Evolutionary conservation across 2,888 invertebrate genomes (phyloP).

Genomic region (Campoletis raptor): DNA sequence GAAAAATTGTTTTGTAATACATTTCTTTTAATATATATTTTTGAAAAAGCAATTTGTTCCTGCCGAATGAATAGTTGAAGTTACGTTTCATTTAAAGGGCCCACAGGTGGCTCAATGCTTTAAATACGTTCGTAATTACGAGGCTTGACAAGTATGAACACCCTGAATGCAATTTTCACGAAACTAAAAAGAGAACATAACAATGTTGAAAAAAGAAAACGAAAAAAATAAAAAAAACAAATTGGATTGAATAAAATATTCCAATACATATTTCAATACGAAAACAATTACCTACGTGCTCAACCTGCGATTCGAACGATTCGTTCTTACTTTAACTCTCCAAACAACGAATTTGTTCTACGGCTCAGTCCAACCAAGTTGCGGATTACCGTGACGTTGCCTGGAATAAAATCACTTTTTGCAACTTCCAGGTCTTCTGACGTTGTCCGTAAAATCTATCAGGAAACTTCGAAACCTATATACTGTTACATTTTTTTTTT

Average conservation of each 20-base stretch:
- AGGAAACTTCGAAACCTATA: not conserved
- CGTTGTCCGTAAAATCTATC: not conserved
- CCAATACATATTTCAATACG: not conserved
- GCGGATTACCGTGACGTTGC: not conserved
- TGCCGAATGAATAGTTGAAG: too few species aligned
- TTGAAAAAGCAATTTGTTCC: too few species aligned
- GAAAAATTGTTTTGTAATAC: too few species aligned
- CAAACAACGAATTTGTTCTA: conserved; percentile 14
- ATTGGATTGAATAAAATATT: not conserved
- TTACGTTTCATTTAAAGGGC: too few species aligned
- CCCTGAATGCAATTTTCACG: not conserved
- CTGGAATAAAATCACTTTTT: not conserved
- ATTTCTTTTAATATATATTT: too few species aligned
- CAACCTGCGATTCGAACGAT: not conserved
- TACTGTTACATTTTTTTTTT: not conserved
- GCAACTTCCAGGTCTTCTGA: not conserved
- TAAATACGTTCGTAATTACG: not conserved
- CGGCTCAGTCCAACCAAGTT: not conserved
- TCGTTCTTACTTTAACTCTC: not conserved
- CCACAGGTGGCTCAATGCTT: not conserved
- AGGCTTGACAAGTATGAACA: not conserved
- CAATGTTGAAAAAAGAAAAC: not conserved
- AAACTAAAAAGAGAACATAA: not conserved
- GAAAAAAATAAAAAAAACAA: not conserved
- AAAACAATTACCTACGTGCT: conserved; percentile 6